phyloP scores from a whole-genome alignment of 1,140 invertebrate species.

The Aphis craccivora region DNA sequence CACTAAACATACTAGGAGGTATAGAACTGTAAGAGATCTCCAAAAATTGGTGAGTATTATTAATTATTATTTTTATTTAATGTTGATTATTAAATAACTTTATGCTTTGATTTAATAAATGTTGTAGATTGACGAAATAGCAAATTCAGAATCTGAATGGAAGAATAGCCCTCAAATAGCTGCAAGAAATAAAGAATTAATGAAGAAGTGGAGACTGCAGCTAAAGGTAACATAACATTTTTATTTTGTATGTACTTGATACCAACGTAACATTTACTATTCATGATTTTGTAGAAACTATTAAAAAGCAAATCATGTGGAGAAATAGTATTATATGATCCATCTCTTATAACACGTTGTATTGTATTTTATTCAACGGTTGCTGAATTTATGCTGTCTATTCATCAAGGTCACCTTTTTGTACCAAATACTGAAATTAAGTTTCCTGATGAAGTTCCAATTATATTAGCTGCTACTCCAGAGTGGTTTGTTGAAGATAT shows the following conservation, averaged over 20 bases:
- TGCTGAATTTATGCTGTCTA: conserved; percentile 77
- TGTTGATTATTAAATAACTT: too few species aligned
- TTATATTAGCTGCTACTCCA: conserved; percentile 85
- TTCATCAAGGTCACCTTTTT: conserved; percentile 66
- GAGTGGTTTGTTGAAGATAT: conserved; percentile 98
- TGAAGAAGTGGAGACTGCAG: conserved; percentile 87
- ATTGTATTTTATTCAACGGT: conserved; percentile 87
- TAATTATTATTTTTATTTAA: background rate
- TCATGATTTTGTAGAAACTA: conserved; percentile 65
- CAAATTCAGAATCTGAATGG: conserved; percentile 83
- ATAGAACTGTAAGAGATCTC: conserved; percentile 85
- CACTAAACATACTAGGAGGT: conserved; percentile 84
- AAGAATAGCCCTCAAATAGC: conserved; percentile 77
- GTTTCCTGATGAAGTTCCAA: conserved; percentile 70
- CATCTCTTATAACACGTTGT: conserved; percentile 78
- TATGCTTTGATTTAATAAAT: background rate
- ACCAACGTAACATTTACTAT: background rate
- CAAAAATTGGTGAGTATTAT: conserved; percentile 75
- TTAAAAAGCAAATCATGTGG: conserved; percentile 79
- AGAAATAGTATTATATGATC: conserved; percentile 84
- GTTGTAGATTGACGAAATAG: conserved; percentile 77
- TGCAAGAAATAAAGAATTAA: conserved; percentile 80
- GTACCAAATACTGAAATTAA: conserved; percentile 63
- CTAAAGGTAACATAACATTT: conserved; percentile 65
- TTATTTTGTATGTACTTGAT: background rate